These are phyloP conservation scores for Parauchenoglanis ngamensis DNA, from an alignment of 2,797 vertebrate genomes.

Conservation along the genomic window DNA sequence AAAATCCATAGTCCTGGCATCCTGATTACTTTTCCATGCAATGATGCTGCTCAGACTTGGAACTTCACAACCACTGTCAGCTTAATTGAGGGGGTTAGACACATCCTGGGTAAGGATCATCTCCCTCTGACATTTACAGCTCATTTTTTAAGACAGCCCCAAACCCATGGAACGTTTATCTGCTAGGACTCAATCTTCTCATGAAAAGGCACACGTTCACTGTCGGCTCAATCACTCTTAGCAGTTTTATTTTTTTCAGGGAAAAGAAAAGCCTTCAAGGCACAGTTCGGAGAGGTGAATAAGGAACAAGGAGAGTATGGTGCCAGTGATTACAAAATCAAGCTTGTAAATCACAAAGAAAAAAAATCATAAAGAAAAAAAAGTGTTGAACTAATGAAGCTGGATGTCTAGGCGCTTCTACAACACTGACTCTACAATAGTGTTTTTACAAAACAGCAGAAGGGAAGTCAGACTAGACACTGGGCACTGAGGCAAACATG, in stretches of 20 bases:
- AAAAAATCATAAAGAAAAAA: not conserved
- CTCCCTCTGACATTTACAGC: conserved; percentile 31
- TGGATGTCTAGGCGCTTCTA: conserved; percentile 14
- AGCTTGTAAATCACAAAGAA: conserved; percentile 30
- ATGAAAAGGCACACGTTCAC: conserved; percentile 15
- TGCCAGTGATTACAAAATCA: conserved; percentile 26
- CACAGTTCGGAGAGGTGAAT: conserved; percentile 50
- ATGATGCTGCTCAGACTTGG: conserved; percentile 2
- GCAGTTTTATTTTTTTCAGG: conserved; percentile 6
- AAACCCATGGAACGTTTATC: not conserved
- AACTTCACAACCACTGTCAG: conserved; percentile 3
- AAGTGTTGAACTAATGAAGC: conserved; percentile 37
- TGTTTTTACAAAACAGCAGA: conserved; percentile 41
- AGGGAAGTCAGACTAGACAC: conserved; percentile 5
- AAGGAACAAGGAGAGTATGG: conserved; percentile 13
- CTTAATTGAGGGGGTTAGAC: conserved; percentile 11
- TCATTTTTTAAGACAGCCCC: not conserved
- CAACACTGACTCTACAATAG: conserved; percentile 26
- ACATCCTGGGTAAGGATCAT: conserved; percentile 38
- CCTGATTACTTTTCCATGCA: conserved; percentile 27
- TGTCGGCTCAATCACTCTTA: conserved; percentile 31
- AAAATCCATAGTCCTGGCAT: conserved; percentile 18
- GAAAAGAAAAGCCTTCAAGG: not conserved
- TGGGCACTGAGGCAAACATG: conserved; percentile 30
- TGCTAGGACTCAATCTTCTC: not conserved